A percentile compares a stretch with the other conserved stretches of the same genome.
Conservation (phyloP, 2,888 invertebrate species). For the Lysandra coridon region DNA sequence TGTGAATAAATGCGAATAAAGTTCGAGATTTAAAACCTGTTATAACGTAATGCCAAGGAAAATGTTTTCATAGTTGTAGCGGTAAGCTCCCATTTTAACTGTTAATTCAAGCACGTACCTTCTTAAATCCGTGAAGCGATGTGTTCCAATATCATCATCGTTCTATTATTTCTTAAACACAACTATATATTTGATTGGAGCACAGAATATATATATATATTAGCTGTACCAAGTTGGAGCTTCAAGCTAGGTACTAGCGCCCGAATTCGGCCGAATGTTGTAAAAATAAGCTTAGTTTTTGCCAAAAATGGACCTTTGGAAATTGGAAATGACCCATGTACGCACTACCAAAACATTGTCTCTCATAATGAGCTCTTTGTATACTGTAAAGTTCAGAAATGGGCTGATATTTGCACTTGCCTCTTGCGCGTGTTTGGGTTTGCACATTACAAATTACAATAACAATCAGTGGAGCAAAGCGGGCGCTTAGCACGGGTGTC, state of each 20-base stretch:
- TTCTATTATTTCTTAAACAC: background rate
- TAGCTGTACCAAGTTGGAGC: too few species aligned
- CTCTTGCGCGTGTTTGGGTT: constrained; percentile 29
- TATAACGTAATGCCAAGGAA: constrained; percentile 11
- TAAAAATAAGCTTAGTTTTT: too few species aligned
- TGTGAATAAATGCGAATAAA: constrained; percentile 1
- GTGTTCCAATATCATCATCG: background rate
- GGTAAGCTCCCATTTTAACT: constrained; percentile 22
- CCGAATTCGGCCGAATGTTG: too few species aligned
- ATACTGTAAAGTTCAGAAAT: background rate
- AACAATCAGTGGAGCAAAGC: constrained; percentile 39
- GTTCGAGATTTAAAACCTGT: constrained; percentile 18
- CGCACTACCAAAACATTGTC: too few species aligned
- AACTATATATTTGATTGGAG: background rate
- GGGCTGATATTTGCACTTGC: background rate
- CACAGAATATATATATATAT: too few species aligned
- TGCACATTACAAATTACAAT: constrained; percentile 37
- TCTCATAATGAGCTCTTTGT: background rate
- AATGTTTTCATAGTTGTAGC: constrained; percentile 19
- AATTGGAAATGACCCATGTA: too few species aligned
- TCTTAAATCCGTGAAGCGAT: constrained; percentile 17
- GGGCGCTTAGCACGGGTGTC: constrained; percentile 47
- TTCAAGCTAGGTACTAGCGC: background rate
- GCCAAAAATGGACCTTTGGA: background rate
- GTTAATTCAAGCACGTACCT: constrained; percentile 22